Conservation (phyloP, 2,113 vertebrate species). For the Nematolebias whitei region DNA sequence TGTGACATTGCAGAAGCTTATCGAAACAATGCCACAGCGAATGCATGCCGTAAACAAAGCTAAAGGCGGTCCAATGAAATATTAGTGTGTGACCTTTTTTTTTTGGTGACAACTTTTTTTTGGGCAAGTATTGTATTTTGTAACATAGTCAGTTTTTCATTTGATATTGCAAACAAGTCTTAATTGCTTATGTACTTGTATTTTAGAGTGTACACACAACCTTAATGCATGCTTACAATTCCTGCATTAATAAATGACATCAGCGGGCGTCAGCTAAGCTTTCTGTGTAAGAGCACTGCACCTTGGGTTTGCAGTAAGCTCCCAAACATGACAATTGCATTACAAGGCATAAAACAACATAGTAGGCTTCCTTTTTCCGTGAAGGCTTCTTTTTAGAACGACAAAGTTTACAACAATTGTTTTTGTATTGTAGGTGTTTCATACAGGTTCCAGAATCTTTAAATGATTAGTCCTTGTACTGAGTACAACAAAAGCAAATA, state of each 20-base stretch:
- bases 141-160: no score
- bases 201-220: conserved; percentile 9
- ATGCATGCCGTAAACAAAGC: no score
- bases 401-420: no score
- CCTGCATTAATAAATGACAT: conserved; percentile 71
- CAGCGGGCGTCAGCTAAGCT: conserved; percentile 66
- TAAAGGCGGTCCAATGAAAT: no score
- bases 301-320: conserved; percentile 66
- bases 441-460: conserved; percentile 20
- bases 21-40: no score
- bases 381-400: conserved; percentile 25
- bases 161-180: no score
- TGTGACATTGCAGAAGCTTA: no score
- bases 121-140: no score
- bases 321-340: conserved; percentile 64
- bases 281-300: conserved; percentile 57
- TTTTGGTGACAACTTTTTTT: no score
- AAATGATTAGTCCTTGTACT: conserved; percentile 32
- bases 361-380: conserved; percentile 44
- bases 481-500: conserved; percentile 65
- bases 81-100: no score
- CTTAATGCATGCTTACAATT: conserved; percentile 8
- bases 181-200: no score
- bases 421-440: not conserved
- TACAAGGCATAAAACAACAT: conserved; percentile 73